Evolutionary conservation across 2,113 vertebrate species (phyloP), one percentile per base, ranked within the genome.

Genomic region (Corythornis vintsioides): DNA sequence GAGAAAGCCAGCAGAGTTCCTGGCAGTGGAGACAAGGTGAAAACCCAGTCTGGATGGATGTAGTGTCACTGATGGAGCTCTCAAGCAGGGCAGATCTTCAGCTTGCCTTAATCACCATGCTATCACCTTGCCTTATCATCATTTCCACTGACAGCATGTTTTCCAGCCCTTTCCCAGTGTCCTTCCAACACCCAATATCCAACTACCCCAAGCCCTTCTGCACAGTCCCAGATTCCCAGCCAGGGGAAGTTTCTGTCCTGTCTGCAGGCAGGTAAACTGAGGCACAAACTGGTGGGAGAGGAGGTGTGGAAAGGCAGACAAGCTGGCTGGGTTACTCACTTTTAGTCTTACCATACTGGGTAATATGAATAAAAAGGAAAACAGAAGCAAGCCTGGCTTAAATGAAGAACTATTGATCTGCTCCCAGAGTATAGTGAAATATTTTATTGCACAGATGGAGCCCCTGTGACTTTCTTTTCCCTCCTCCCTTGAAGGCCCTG

Each of bases 361-460:
- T 9, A 83, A 76, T 90, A 77, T 75, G 83, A 90, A 79, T 77
- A 57, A 83, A 91, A 95, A 65, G 4, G 16, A 83, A 75, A 87
- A 16, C 35, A 92, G 66, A 40, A 91, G 87, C 72, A 70, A 75
- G 53, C 31, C 42, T 91, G 75, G 40, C 33, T 94, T 71, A 82
- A 70, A 81, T 53, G 73, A 82, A 87, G 29, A 91, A 69, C 86
- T 91, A 86, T 71, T 94, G 76, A 88, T 81, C 82, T 25, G 14
- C 29, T 91, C 89, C 40, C 66, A 86, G 64, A 55, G 69, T 50
- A 77, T 59, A 89, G 88, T 92, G 83, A 88, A 88, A 48, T 84
- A 90, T 74, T 93, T 96, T 92, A 94, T 65, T 92, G 61, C 74
- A 89, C 89, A 95, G 77, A 64, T 89, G 89, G 45, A 86, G 60